Conservation (phyloP, 2,113 vertebrate genomes). For the Natator depressus region DNA sequence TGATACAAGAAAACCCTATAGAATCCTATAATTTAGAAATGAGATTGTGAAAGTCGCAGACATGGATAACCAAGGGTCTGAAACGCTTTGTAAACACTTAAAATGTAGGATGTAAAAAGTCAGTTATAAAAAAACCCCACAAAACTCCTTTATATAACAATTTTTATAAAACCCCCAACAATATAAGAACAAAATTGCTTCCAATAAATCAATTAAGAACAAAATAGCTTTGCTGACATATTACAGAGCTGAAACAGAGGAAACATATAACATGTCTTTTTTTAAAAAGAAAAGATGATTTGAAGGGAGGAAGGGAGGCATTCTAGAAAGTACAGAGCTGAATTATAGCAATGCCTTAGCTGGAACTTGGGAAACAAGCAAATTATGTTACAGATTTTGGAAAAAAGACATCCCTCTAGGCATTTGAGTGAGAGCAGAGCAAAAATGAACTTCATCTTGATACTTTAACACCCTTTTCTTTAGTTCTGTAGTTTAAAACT, state of each 20-base stretch:
- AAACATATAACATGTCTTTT: neutral
- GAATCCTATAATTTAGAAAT: neutral
- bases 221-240: neutral
- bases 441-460: neutral
- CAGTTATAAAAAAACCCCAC: neutral
- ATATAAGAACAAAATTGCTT: neutral
- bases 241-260: neutral
- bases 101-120: neutral
- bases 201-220: conserved; percentile 16
- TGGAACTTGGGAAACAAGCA: neutral
- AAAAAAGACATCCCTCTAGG: neutral
- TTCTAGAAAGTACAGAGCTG: neutral
- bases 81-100: neutral
- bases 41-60: neutral
- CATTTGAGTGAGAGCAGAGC: neutral
- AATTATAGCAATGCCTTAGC: neutral
- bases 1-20: neutral
- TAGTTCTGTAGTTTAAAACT: neutral
- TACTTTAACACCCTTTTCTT: neutral
- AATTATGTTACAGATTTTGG: neutral
- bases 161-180: neutral
- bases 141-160: neutral
- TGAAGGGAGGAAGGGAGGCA: neutral
- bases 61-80: neutral
- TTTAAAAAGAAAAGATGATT: neutral